These are phyloP conservation scores for Microplitis deprimator DNA, from an alignment of 2,888 invertebrate species.

Conservation along the genomic window DNA sequence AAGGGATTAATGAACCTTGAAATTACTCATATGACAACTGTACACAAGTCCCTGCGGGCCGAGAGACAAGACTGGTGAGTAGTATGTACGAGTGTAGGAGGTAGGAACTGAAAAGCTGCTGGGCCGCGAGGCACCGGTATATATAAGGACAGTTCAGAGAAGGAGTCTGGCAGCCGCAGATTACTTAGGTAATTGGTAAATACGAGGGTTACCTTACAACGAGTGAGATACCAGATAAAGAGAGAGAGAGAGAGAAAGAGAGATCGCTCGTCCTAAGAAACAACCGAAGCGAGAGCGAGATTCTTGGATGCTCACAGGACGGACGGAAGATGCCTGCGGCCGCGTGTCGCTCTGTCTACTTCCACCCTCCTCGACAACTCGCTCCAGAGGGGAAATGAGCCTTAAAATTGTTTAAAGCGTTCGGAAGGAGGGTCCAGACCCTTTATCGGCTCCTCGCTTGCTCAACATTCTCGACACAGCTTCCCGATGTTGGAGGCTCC, in stretches of 20 bases:
- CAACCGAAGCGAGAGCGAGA: conserved; percentile 21
- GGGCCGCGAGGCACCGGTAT: conserved; percentile 39
- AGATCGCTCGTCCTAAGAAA: neutral
- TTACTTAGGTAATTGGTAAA: conserved; percentile 72
- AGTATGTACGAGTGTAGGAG: neutral
- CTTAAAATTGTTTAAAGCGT: conserved; percentile 72
- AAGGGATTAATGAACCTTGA: conserved; percentile 32
- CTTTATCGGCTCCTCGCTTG: conserved; percentile 44
- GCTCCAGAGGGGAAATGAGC: conserved; percentile 71
- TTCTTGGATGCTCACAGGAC: conserved; percentile 48
- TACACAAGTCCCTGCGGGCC: conserved; percentile 1
- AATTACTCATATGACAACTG: conserved; percentile 28
- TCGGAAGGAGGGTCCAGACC: conserved; percentile 62
- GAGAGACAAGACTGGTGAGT: conserved; percentile 10
- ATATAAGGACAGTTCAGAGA: conserved; percentile 62
- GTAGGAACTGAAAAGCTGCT: conserved; percentile 30
- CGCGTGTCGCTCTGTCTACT: conserved; percentile 47
- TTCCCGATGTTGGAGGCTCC: neutral
- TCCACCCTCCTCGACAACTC: conserved; percentile 63
- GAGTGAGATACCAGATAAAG: conserved; percentile 25
- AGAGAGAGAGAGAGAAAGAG: conserved; percentile 25
- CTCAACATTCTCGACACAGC: conserved; percentile 14
- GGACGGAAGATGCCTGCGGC: conserved; percentile 60
- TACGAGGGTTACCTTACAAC: conserved; percentile 66
- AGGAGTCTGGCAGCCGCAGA: conserved; percentile 65